Evolutionary conservation across 2,113 vertebrate species (phyloP).

Genomic region (Cercopithecus mona): DNA sequence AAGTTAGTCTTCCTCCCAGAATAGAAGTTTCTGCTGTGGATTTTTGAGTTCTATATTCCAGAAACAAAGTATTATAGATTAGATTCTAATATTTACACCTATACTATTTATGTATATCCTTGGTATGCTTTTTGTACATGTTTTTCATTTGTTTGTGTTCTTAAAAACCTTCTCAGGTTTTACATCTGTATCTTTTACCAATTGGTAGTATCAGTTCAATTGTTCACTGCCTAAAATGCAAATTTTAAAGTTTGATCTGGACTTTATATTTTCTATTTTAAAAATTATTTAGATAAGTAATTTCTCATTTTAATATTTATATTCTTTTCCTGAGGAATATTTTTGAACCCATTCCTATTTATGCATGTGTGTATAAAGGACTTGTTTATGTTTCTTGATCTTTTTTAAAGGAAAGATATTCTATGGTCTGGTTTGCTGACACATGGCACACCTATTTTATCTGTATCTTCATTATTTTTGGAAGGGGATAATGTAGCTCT

Average conservation of each 20-base stretch:
- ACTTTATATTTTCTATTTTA: background rate
- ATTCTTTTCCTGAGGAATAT: background rate
- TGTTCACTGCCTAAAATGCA: background rate
- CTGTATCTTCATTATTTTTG: background rate
- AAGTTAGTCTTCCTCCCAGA: background rate
- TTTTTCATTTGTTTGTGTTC: background rate
- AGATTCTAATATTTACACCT: background rate
- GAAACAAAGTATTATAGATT: background rate
- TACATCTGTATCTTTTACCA: background rate
- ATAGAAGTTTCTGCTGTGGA: background rate
- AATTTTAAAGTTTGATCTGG: background rate
- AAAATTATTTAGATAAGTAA: background rate
- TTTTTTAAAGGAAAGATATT: background rate
- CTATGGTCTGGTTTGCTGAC: background rate
- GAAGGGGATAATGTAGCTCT: background rate
- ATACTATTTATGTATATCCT: background rate
- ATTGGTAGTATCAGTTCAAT: background rate
- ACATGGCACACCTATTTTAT: background rate
- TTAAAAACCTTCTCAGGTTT: background rate
- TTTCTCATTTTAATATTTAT: background rate
- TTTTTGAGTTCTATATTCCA: background rate
- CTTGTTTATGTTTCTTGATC: background rate
- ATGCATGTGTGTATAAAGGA: background rate
- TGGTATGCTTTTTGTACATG: background rate
- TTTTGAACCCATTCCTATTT: background rate